Base-by-base conservation (phyloP, 2,888 invertebrate genomes). In the Labia minor region DNA sequence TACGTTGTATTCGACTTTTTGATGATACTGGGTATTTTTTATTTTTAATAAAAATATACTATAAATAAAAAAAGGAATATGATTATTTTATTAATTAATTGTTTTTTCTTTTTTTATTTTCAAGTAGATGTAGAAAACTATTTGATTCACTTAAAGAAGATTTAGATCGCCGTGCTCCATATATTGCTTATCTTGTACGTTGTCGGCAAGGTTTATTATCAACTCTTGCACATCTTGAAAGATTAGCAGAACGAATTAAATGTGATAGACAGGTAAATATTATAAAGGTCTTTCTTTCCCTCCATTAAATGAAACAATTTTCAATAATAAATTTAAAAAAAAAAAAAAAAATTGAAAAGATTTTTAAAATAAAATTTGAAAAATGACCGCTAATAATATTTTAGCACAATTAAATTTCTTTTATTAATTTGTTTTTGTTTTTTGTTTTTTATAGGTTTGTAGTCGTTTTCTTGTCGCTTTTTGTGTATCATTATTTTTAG, bases 141-240 rank as follows among this genome's bases (percentile, higher is more conserved):
- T 82, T 92, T 72, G 81, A 84, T 70, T 86, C 88, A 49, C 78
- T 94, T 71, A 83, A 85, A 72, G 87, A 88, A 64, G 94, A 95
- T 74, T 86, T 90, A 75, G 81, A 86, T 67, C 82, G 85, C 69
- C 81, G 93, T 49, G 84, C 89, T n/a, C 86, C 88, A 61, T 94
- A 93, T 75, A 82, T 90, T 65, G 86, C 88, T 62, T 94, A 95
- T 80, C 81, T 95, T 72, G 85, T 90, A 70, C 82, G 87, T 71
- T 90, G 89, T 74, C 85, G 90, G 33, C 89, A 92, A 75, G 87
- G 89, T 64, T 79, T 94, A 62, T 79, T 94, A n/a, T 82, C 87
- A 62, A 86, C 88, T 11, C 80, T 87, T 69, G 85, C 89, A 66
- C 87, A 88, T 73, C 79, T 92, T 63, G 85, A 88, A 70, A 84